Evolutionary conservation across 1,140 invertebrate species (phyloP).

Genomic region (Camponotus floridanus): DNA sequence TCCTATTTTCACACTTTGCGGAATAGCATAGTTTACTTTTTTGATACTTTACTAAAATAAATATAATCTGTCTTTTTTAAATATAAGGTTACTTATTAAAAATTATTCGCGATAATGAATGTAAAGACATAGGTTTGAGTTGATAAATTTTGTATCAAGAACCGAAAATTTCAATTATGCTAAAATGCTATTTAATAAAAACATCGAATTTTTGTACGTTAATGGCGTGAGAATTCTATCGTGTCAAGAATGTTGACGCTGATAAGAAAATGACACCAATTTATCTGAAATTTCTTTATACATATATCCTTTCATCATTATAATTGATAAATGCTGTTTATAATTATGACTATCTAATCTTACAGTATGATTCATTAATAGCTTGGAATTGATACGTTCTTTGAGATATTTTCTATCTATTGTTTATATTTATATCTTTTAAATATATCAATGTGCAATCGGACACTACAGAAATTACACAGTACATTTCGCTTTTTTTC

Average conservation of each 20-base stretch:
- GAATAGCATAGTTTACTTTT: neutral
- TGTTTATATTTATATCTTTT: constrained; percentile 8
- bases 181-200: neutral
- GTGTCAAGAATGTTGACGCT: neutral
- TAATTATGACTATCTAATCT: neutral
- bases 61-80: neutral
- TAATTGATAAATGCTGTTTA: constrained; percentile 31
- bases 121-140: neutral
- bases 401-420: constrained; percentile 27
- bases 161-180: neutral
- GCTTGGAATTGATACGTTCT: neutral
- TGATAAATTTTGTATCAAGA: neutral
- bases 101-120: neutral
- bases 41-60: neutral
- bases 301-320: neutral
- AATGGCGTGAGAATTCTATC: neutral
- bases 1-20: neutral
- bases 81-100: neutral
- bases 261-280: constrained; percentile 36
- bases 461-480: neutral
- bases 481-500: neutral
- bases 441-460: neutral
- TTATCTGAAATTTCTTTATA: constrained; percentile 34
- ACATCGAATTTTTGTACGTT: neutral
- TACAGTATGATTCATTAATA: neutral